Percentiles rank a stretch among this genome's conserved stretches.
phyloP scores from a whole-genome alignment of 2,113 vertebrate species.

The Lutjanus erythropterus region DNA sequence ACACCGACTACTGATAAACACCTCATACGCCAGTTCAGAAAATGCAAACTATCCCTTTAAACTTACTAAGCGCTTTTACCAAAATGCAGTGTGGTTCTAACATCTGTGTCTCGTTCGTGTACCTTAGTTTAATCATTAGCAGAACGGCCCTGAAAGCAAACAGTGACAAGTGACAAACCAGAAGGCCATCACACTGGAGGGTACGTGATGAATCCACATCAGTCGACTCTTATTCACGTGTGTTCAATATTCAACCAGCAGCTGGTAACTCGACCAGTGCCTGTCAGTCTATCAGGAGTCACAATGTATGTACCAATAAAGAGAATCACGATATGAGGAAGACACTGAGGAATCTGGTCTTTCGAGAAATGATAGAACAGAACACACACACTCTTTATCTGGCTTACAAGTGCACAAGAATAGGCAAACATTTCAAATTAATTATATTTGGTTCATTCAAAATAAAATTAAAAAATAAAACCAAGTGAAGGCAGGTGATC shows the following conservation, averaged over 20 bases:
- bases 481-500: neutral
- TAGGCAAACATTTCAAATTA: neutral
- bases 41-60: too few species aligned
- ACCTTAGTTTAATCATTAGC: constrained; percentile 69
- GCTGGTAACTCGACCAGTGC: neutral
- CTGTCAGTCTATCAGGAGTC: neutral
- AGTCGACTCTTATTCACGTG: neutral
- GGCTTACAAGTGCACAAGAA: neutral
- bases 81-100: neutral
- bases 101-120: constrained; percentile 13
- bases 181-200: constrained; percentile 15
- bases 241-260: neutral
- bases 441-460: neutral
- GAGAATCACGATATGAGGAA: neutral
- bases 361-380: neutral
- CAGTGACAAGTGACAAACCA: constrained; percentile 5
- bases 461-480: constrained; percentile 1
- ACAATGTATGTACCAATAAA: neutral
- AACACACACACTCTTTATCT: neutral
- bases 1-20: too few species aligned
- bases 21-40: too few species aligned
- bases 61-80: neutral
- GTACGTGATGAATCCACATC: neutral
- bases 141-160: constrained; percentile 59
- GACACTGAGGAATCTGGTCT: neutral